Evolutionary conservation across 2,113 vertebrate species (phyloP).

Genomic region (Aptenodytes forsteri): DNA sequence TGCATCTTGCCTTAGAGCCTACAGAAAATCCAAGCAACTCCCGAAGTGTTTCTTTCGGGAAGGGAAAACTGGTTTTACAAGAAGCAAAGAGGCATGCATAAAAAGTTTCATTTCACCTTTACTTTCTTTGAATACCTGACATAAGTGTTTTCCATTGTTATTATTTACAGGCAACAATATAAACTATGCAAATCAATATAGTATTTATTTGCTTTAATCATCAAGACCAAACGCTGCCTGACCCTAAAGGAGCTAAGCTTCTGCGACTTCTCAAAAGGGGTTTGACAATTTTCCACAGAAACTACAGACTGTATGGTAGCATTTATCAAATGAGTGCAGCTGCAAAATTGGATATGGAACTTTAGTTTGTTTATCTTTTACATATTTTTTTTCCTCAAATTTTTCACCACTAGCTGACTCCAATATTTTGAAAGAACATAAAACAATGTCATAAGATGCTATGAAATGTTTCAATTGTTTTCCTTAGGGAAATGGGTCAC

Average conservation of each 20-base stretch:
- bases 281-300: not conserved
- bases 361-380: not conserved
- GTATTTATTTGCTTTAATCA: not conserved
- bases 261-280: not conserved
- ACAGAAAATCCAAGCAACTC: not conserved
- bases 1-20: not conserved
- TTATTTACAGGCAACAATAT: not conserved
- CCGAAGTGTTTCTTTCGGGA: not conserved
- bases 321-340: not conserved
- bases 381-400: not conserved
- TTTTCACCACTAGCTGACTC: constrained; percentile 6
- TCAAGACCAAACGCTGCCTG: not conserved
- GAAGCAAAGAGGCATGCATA: not conserved
- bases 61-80: not conserved
- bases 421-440: not conserved
- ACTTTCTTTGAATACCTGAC: not conserved
- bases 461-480: constrained; percentile 28
- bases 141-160: not conserved
- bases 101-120: not conserved
- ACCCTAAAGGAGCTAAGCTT: not conserved
- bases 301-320: not conserved
- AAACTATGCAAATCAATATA: not conserved
- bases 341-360: not conserved
- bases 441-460: not conserved
- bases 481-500: not conserved